Evolutionary conservation across 2,113 vertebrate species (phyloP), one percentile per base, ranked within the genome.

Genomic region (Antechinus flavipes): DNA sequence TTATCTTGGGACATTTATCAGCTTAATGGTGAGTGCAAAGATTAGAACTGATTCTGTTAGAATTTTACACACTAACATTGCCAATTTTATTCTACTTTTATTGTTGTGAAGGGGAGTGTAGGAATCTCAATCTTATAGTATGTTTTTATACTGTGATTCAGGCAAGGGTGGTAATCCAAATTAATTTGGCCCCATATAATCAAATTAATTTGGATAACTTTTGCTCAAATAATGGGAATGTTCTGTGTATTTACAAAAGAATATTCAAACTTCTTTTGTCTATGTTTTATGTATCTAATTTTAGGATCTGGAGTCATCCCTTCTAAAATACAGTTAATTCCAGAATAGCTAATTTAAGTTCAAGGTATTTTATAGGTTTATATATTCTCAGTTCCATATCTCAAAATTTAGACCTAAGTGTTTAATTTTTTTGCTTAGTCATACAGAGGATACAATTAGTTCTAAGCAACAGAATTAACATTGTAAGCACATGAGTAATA

Each of bases 11-110:
- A 26, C 46, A 90, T 84, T 84, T 84, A 58, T 92, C 8, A 49
- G 4, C 84, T 94, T 89, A 61, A 30, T 68, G 90, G 93, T 11
- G 91, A n/a, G 92, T 68, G 91, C 54, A 47, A 84, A 35, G 19
- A 84, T 92, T 95, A 61, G 54, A 25, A 58, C 26, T 9, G 46
- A 54, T 93, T 91, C 92, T 94, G 52, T 26, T 46, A 93, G 90
- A 92, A 90, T 6, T 93, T 12, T 19, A 54, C 54, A 47, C 30
- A 25, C 91, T 53, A 56, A 58, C 92, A 89, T 53, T 89, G 47
- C 68, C 58, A 35, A 42, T 16, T 94, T 23, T 58, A 5, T 56
- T 95, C 76, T 53, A 16, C 12, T 91, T 23, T 89, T 30, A 30
- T 91, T 26, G 12, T 58, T 23, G 6, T 42, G 50, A 52, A 9